Evolutionary conservation across 2,888 invertebrate species (phyloP), one percentile per base, ranked within the genome.

Genomic region (Suillia variegata): DNA sequence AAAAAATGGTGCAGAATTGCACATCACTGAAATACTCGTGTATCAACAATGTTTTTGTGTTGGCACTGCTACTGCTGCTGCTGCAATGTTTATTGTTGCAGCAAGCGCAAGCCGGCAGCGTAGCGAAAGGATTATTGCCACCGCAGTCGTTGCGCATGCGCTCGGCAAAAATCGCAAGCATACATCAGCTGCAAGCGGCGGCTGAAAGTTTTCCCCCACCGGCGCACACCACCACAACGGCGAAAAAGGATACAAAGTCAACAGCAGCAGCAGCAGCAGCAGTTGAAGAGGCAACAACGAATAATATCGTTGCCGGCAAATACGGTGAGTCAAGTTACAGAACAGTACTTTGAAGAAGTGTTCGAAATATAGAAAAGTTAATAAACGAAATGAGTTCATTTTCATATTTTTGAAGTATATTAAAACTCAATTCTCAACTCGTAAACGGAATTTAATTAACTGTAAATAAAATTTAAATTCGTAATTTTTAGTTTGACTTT

Each of bases 51-150:
- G 61, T 52, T 52, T 60, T 57, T 55, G 62, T 49, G 62, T 55
- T 64, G 61, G 55, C 64, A 61, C 59, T 56, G 58, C 61, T 61
- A 53, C 55, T 54, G 34, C 20, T 62, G 56, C 50, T 71, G 67
- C 54, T 63, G 51, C 54, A 50, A 51, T 54, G 59, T 49, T 17
- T 59, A 57, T 31, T 66, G 64, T 57, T 69, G 49, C 52, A 65
- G 63, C 63, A 68, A 66, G 70, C 64, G 60, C 62, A 62, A 5
- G 52, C 52, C 67, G 60, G 67, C 63, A 33, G 62, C 54, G 53
- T 61, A 58, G 61, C 62, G 54, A 68, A 65, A 65, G 70, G 68
- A 66, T 67, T 68, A 58, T 22, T 50, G 54, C n/a, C n/a, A n/a
- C n/a, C n/a, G n/a, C n/a, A n/a, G n/a, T n/a, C n/a, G n/a, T n/a